phyloP scores from a whole-genome alignment of 2,797 vertebrate species.

The Tokudaia muenninki region DNA sequence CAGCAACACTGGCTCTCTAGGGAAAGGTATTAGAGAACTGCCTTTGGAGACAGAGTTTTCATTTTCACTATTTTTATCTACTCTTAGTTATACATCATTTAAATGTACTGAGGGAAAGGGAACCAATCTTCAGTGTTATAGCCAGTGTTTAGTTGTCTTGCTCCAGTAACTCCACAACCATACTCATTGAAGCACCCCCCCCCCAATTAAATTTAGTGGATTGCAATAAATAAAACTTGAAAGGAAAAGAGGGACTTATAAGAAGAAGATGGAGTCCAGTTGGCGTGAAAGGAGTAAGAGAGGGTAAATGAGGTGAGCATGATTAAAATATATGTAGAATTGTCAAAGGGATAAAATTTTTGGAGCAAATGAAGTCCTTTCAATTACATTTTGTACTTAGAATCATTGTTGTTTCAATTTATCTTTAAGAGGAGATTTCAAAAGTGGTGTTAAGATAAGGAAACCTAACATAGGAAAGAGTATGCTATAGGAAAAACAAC shows the following conservation, averaged over 20 bases:
- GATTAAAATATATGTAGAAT: neutral
- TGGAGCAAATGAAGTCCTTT: neutral
- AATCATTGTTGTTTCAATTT: neutral
- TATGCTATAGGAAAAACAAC: neutral
- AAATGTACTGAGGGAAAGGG: neutral
- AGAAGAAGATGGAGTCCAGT: neutral
- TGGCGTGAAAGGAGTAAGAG: no score
- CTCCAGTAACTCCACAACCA: neutral
- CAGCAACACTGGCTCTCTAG: neutral
- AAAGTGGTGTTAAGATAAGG: neutral
- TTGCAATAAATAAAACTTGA: neutral
- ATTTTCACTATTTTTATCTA: neutral
- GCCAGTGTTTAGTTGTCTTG: neutral
- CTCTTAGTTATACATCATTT: neutral
- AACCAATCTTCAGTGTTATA: neutral
- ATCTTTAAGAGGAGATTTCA: neutral
- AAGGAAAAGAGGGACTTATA: neutral
- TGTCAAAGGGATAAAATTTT: neutral
- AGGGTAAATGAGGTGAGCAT: neutral
- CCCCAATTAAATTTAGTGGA: neutral
- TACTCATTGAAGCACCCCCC: neutral
- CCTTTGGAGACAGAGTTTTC: neutral
- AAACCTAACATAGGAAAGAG: neutral
- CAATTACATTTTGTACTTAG: neutral
- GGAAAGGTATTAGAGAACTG: neutral